These are phyloP conservation scores for Heliangelus exortis DNA, from an alignment of 2,797 vertebrate species.

Conservation along the genomic window DNA sequence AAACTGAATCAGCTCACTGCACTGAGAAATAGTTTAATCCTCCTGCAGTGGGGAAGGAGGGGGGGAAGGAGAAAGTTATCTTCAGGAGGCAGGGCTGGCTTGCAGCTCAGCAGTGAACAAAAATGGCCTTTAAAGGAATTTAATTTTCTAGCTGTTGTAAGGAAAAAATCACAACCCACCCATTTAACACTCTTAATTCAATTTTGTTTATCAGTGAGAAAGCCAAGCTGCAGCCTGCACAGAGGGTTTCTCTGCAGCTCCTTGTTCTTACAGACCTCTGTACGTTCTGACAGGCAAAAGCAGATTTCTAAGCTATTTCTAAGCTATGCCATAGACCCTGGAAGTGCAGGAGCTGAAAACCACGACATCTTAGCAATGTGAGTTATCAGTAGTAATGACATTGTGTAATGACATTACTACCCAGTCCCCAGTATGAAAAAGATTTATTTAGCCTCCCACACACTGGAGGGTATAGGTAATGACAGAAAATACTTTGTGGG, in stretches of 20 bases:
- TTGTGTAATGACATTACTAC: rapidly evolving
- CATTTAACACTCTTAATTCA: neutral
- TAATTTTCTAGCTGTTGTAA: neutral
- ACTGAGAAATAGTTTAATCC: slow-evolving; percentile 67
- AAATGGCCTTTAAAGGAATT: slow-evolving; percentile 1
- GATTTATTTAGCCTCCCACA: neutral
- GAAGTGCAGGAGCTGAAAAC: neutral
- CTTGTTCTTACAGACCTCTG: neutral
- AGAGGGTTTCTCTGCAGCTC: neutral
- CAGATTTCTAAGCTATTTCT: neutral
- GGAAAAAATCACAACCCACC: neutral
- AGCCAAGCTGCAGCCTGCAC: neutral
- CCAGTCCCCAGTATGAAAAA: neutral
- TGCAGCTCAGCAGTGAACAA: neutral
- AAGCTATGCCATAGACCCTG: rapidly evolving
- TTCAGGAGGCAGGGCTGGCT: slow-evolving; percentile 1
- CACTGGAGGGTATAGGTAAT: neutral
- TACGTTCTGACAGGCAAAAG: neutral
- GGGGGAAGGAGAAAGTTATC: neutral
- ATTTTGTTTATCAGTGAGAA: neutral
- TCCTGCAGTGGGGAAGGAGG: neutral
- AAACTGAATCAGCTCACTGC: slow-evolving; percentile 55
- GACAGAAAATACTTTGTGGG: neutral
- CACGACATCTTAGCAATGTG: neutral
- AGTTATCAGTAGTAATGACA: neutral